phyloP scores from a whole-genome alignment of 2,113 vertebrate genomes.

The Upupa epops region DNA sequence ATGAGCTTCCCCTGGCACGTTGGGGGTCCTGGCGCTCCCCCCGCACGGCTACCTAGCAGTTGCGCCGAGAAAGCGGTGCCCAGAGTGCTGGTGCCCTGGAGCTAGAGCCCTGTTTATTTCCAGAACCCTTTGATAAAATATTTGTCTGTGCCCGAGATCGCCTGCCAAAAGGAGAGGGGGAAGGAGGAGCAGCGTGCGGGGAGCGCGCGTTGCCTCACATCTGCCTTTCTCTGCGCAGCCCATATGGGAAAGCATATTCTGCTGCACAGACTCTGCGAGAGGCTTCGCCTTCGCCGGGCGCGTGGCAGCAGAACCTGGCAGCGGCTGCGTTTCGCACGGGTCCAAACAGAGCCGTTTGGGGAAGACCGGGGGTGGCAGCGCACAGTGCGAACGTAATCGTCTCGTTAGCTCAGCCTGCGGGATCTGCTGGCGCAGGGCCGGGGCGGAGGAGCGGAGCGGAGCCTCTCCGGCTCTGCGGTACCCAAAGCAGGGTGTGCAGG shows the following conservation, averaged over 20 bases:
- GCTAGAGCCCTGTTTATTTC: conserved; percentile 67
- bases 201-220: conserved; percentile 70
- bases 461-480: no score
- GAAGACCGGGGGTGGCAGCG: conserved; percentile 37
- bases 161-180: conserved; percentile 66
- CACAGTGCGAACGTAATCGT: background rate
- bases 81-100: conserved; percentile 68
- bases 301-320: background rate
- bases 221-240: conserved; percentile 69
- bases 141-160: conserved; percentile 70
- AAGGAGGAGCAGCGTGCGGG: conserved; percentile 53
- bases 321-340: conserved; percentile 49
- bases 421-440: background rate
- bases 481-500: background rate
- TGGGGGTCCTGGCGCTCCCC: background rate
- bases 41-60: conserved; percentile 37
- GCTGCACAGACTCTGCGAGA: conserved; percentile 69
- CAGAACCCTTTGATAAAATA: conserved; percentile 58
- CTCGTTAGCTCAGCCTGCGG: conserved; percentile 28
- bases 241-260: conserved; percentile 77
- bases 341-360: conserved; percentile 67
- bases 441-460: background rate
- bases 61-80: conserved; percentile 43
- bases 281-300: conserved; percentile 34
- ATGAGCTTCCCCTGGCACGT: conserved; percentile 48